These are phyloP conservation scores for Sylvilagus bachmani DNA, from an alignment of 2,113 vertebrate species.

Conservation along the genomic window DNA sequence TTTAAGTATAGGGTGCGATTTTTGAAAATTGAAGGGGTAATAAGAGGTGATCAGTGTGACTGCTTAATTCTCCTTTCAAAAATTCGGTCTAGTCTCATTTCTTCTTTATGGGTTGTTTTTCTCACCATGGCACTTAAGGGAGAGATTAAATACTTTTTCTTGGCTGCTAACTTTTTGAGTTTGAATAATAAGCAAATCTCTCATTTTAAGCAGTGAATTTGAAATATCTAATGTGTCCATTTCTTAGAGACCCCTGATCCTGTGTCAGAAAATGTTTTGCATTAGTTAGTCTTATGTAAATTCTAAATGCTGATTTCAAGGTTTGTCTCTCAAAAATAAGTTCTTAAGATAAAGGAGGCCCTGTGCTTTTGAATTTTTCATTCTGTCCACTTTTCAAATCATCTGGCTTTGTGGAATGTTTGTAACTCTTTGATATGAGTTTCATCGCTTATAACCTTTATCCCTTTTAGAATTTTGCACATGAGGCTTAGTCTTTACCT, in stretches of 20 bases:
- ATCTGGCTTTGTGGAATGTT: constrained; percentile 11
- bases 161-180: not conserved
- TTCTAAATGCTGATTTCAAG: constrained; percentile 60
- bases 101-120: not conserved
- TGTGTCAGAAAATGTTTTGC: constrained; percentile 21
- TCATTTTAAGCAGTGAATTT: constrained; percentile 31
- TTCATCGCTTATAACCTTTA: constrained; percentile 64
- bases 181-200: constrained; percentile 19
- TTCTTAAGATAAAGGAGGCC: constrained; percentile 41
- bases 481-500: constrained; percentile 40
- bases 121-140: not conserved
- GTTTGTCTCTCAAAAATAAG: constrained; percentile 28
- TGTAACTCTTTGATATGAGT: constrained; percentile 61
- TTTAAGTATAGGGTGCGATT: not conserved
- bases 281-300: constrained; percentile 59
- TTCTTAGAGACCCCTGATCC: not conserved
- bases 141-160: constrained; percentile 14
- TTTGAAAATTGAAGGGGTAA: not conserved
- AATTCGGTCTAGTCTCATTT: not conserved
- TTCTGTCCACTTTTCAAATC: constrained; percentile 55
- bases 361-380: constrained; percentile 46
- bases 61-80: not conserved
- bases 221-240: not conserved
- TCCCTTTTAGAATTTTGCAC: constrained; percentile 55
- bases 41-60: not conserved